Evolutionary conservation across 2,797 vertebrate species (phyloP).

Genomic region (Thamnophis elegans): DNA sequence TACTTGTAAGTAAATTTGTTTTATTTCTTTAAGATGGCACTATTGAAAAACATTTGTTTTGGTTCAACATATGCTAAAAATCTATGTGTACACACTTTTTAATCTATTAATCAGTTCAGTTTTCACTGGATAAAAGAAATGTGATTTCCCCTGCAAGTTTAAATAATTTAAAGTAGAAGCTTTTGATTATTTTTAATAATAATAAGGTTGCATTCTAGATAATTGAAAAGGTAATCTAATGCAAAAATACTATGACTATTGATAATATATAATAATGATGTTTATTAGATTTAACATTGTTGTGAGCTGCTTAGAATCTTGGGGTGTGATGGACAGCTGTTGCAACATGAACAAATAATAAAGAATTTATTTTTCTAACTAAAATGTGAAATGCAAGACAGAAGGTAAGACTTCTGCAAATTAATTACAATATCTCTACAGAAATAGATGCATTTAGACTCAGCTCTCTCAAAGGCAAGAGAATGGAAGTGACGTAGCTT

Average conservation of each 20-base stretch:
- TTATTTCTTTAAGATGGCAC: not conserved
- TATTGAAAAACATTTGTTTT: conserved; percentile 8
- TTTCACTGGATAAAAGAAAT: not conserved
- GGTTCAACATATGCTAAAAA: not conserved
- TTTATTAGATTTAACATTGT: not conserved
- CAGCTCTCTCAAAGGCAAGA: not conserved
- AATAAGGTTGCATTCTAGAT: not conserved
- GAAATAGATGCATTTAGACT: not conserved
- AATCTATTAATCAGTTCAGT: not conserved
- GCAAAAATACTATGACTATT: not conserved
- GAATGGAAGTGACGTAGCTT: not conserved
- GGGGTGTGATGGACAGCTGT: not conserved
- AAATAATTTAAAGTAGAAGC: not conserved
- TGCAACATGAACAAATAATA: not conserved
- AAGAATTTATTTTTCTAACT: not conserved
- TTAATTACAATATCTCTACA: not conserved
- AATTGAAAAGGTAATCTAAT: not conserved
- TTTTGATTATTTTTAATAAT: not conserved
- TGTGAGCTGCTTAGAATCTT: not conserved
- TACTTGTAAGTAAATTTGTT: conserved; percentile 24
- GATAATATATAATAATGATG: not conserved
- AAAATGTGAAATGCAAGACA: not conserved
- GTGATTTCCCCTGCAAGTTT: not conserved
- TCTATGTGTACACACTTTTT: fast-evolving
- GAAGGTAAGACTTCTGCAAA: not conserved